Evolutionary conservation across 2,888 invertebrate genomes (phyloP), one percentile per base, ranked within the genome.

Genomic region (Epinotia ramella): DNA sequence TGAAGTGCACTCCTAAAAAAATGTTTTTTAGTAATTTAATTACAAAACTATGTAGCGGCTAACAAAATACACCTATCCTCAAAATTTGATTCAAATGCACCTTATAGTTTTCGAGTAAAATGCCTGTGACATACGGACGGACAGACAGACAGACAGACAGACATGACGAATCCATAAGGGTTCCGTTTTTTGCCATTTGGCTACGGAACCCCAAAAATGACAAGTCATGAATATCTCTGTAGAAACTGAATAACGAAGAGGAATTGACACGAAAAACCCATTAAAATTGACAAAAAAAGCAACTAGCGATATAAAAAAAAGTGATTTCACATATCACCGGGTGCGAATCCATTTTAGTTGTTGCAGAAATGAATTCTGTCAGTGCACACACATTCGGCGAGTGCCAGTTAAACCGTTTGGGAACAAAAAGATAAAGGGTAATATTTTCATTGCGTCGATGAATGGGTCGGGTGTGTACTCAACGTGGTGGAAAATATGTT

Each of bases 371-470:
- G 90, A 89, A 91, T 90, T 88, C 88, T 88, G 91, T 88, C 90
- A 89, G 82, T 86, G 86, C 82, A 82, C 85, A 86, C 82, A 86
- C 82, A 81, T 81, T 84, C 87, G 82, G 84, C 84, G 84, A 84
- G 84, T 84, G 80, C 79, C 80, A 78, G 85, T 85, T 86, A 85
- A 88, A 85, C 85, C 84, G 84, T 84, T 82, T 84, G 86, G 84
- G 88, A 88, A 87, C 87, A 89, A 86, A 90, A 91, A 89, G 92
- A 90, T 91, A 91, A 91, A 88, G 87, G 84, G 84, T 88, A 90
- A 92, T 93, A 92, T 92, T 91, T 91, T 89, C 90, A 91, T 90
- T 91, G 91, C 88, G 84, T 83, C 89, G 89, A 86, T 90, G 91
- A 91, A 89, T 89, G 90, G 85, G 81, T 81, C 84, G 83, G 81